Evolutionary conservation across 1,140 invertebrate species (phyloP), one percentile per base, ranked within the genome.

Genomic region (Aphidius ervi): DNA sequence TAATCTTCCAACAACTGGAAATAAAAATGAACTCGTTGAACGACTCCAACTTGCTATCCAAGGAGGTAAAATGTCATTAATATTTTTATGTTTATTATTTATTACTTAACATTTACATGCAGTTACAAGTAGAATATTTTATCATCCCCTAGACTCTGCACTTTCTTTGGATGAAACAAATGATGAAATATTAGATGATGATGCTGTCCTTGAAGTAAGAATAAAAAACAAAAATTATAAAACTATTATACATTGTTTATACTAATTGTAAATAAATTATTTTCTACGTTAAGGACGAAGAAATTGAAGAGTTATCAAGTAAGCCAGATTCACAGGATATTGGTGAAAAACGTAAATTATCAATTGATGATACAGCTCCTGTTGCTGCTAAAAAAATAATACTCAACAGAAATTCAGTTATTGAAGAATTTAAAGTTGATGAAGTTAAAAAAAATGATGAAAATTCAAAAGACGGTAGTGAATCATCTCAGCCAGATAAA

Each of bases 21-120:
- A 92, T 71, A 94, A 93, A 83, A 88, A 82, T 42, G 90, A 93
- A 68, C 77, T 94, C 46, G 77, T 90, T 31, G 86, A 89, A 61
- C 83, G 91, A 65, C 81, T 94, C 50, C 87, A 89, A 70, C 75
- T 84, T 47, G 85, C 86, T 5, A 74, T 89, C 64, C 81, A 85
- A 64, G 80, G 82, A 66, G 81, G 78, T 67, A 65, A 62, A 63
- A 48, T 65, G 48, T 57, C 20, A 55, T 55, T 23, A 62, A 41
- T 50, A 5, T 47, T n/a, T 58, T 9, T 54, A 48, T 64, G 6
- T 3, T 62, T 58, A 40, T 31, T 41, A 5, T 39, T 5, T 40
- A 48, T n/a, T 56, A n/a, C n/a, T 58, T 53, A 47, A 39, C 5
- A 37, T 45, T 42, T 20, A 3, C 57, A 20, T 49, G 8, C 46